Evolutionary conservation across 2,797 vertebrate genomes (phyloP).

Genomic region (Enteromius paludinosus): DNA sequence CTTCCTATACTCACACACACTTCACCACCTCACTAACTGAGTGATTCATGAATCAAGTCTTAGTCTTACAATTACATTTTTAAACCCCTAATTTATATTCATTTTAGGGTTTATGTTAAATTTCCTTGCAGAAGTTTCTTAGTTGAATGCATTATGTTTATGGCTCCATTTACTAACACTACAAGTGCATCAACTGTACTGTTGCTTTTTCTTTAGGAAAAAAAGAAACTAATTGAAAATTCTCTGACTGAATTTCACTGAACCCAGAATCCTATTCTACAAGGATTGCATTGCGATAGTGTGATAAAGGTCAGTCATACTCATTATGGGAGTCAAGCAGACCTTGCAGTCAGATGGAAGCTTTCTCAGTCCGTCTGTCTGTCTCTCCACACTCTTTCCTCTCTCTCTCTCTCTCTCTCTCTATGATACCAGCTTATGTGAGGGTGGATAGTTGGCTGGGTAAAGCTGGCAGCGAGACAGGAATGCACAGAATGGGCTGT

Average conservation of each 20-base stretch:
- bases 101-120: not conserved
- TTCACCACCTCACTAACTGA: conserved; percentile 19
- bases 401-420: conserved; percentile 33
- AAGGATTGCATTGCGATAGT: not conserved
- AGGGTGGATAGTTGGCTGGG: conserved; percentile 40
- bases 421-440: conserved; percentile 26
- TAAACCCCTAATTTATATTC: not conserved
- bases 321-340: conserved; percentile 1
- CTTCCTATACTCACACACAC: conserved; percentile 53
- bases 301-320: not conserved
- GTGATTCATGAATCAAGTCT: conserved; percentile 27
- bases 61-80: not conserved
- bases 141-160: not conserved
- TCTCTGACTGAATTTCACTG: not conserved
- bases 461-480: conserved; percentile 38
- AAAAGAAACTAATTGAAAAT: not conserved
- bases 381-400: conserved; percentile 6
- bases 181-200: not conserved
- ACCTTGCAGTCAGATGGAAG: conserved; percentile 25
- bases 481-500: conserved; percentile 48
- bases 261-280: not conserved
- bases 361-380: conserved; percentile 52
- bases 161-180: not conserved
- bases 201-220: too few relatives aligned
- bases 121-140: not conserved